Evolutionary conservation across 35 echinoderm and acorn worm genomes (phyloP).

Genomic region (Strongylocentrotus purpuratus): DNA sequence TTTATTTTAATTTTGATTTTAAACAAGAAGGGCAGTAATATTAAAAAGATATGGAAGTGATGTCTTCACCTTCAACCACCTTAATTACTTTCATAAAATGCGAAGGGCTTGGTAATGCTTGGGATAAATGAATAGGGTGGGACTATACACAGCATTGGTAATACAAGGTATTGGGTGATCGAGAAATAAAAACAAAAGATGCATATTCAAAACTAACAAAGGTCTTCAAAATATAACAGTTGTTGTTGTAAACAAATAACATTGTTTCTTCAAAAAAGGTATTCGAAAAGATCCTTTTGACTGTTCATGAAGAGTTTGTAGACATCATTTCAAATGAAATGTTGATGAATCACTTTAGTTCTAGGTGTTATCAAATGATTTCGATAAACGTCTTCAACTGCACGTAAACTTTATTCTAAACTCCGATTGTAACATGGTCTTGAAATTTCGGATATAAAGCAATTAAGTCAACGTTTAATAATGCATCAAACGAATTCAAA

Average conservation of each 20-base stretch:
- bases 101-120: neutral
- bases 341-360: neutral
- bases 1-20: no score
- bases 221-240: neutral
- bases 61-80: neutral
- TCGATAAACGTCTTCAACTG: neutral
- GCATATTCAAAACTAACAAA: neutral
- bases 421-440: neutral
- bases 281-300: no score
- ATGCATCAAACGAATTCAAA: neutral
- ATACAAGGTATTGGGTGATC: neutral
- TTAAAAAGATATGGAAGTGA: neutral
- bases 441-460: neutral
- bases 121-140: neutral
- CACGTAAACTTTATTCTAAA: neutral
- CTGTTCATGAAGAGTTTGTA: no score
- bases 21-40: no score
- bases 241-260: neutral
- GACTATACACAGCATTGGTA: neutral
- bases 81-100: neutral
- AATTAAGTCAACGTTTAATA: neutral
- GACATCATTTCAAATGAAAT: neutral
- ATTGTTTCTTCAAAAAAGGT: no score
- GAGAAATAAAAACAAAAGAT: neutral
- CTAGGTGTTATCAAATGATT: neutral